Evolutionary conservation across 2,888 invertebrate species (phyloP), one percentile per base, ranked within the genome.

Genomic region (Polymixis flavicincta): DNA sequence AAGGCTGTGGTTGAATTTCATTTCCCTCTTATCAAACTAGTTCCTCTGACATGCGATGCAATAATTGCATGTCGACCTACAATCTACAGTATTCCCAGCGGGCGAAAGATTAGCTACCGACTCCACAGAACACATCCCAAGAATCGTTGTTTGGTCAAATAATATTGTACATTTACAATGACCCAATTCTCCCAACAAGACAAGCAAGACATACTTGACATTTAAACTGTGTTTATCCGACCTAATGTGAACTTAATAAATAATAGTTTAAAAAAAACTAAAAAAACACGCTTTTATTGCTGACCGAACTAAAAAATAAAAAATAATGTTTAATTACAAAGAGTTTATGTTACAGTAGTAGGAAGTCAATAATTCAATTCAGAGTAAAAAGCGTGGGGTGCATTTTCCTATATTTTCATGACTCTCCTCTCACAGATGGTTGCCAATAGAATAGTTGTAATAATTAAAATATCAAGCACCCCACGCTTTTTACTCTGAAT

Each of bases 91-190:
- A 1, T 4, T n/a, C 77, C 55, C 52, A 69, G 50, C 25, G n/a
- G 77, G 55, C n/a, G 4, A 57, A 50, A 32, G 54, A 76, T 70
- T 50, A 55, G 8, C 32, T 64, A 11, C 50, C 0, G n/a, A 66
- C 32, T 57, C 17, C 45, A 17, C 2, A 37, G 48, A 25, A 67
- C 11, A 68, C 50, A 45, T 50, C 37, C 17, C 60, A 61, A 80
- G 61, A 68, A 69, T 6, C 60, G 61, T n/a, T 79, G 54, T 84
- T 79, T 72, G 32, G 6, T 68, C 45, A 59, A 63, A 63, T 59
- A 54, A 79, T 48, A 74, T 59, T 71, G 59, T 45, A 45, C 7
- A 78, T 67, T 63, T 14, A 59, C 59, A 14, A 37, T 84, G 64
- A 48, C 66, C 80, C 14, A 59, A 28, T 84, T 71, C 42, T 14